phyloP scores from a whole-genome alignment of 37 sponge, comb jelly and placozoan genomes.

The Halisarca cf. caerulea region DNA sequence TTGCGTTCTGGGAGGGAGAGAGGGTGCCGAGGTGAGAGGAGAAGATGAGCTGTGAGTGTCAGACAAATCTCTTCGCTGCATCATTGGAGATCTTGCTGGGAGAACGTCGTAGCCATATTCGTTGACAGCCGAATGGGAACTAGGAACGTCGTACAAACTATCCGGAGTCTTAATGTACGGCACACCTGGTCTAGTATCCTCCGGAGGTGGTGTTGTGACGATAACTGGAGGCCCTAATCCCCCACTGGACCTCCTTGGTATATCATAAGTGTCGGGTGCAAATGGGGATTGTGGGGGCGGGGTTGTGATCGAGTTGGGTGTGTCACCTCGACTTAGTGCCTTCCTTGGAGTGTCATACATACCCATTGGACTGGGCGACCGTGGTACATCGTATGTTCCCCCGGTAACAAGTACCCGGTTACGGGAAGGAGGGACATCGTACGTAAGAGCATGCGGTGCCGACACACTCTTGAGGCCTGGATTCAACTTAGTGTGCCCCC shows the following conservation, averaged over 20 bases:
- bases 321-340: no score
- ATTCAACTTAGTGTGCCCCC: no score
- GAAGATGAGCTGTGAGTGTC: no score
- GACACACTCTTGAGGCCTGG: background rate
- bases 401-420: background rate
- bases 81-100: background rate
- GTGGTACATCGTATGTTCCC: background rate
- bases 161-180: background rate
- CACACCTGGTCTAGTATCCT: background rate
- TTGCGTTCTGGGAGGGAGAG: no score
- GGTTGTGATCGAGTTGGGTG: background rate
- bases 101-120: conserved; percentile 10
- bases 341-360: no score
- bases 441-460: conserved; percentile 8
- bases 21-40: no score
- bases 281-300: background rate
- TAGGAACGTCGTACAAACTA: conserved; percentile 1
- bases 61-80: background rate
- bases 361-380: background rate
- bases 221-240: background rate
- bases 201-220: background rate
- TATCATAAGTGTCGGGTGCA: background rate
- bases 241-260: background rate
- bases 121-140: background rate
- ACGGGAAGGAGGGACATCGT: conserved; percentile 10